phyloP scores from a whole-genome alignment of 2,797 vertebrate species.

The Sitta carolinensis region DNA sequence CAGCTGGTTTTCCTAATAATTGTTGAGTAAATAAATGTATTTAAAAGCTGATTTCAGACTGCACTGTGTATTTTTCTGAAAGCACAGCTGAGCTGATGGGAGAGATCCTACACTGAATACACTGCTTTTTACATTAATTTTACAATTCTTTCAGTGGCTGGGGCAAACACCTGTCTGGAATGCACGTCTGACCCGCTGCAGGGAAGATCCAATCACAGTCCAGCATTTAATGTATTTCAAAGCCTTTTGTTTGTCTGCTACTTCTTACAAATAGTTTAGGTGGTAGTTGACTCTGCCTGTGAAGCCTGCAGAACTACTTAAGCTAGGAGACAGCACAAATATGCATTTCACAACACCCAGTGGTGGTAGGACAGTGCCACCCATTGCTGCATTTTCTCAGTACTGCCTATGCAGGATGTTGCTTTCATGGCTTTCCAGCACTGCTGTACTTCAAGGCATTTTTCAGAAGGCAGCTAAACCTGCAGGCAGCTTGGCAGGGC shows the following conservation, averaged over 20 bases:
- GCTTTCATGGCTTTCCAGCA: not conserved
- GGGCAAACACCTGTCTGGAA: conserved; percentile 12
- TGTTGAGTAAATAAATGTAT: conserved; percentile 23
- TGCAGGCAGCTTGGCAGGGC: not conserved
- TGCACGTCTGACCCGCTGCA: not conserved
- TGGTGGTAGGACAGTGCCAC: not conserved
- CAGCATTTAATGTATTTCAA: not conserved
- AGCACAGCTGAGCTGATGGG: not conserved
- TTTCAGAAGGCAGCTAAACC: not conserved
- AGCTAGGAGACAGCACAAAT: not conserved
- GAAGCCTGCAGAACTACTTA: not conserved
- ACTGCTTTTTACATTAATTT: conserved; percentile 45
- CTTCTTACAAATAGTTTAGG: not conserved
- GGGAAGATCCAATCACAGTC: conserved; percentile 48
- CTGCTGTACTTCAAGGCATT: not conserved
- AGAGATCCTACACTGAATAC: not conserved
- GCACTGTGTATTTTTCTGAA: conserved; percentile 20
- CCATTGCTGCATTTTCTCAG: not conserved
- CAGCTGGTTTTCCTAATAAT: not conserved
- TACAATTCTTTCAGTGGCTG: conserved; percentile 27
- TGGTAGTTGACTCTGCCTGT: not conserved
- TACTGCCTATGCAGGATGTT: not conserved
- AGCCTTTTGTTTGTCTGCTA: not conserved
- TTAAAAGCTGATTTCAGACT: conserved; percentile 23
- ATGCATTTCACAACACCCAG: not conserved